These are phyloP conservation scores for Procambarus virginalis DNA, from an alignment of 1,140 invertebrate genomes.

Conservation along the genomic window DNA sequence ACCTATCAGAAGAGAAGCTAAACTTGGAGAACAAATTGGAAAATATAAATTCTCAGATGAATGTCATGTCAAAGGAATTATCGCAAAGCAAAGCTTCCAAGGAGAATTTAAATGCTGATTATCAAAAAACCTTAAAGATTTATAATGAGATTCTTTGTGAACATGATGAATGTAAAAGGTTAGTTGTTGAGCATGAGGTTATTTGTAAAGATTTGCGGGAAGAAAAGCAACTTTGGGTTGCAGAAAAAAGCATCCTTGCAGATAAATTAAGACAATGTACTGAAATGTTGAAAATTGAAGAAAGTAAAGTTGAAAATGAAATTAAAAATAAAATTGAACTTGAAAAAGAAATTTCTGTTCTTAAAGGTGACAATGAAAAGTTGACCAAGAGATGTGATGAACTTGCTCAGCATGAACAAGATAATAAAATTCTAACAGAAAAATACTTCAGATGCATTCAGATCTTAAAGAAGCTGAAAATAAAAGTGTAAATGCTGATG, in stretches of 20 bases:
- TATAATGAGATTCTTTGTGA: neutral
- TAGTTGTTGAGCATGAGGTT: neutral
- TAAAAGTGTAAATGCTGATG: neutral
- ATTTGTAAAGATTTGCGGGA: neutral
- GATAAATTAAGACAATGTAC: constrained; percentile 6
- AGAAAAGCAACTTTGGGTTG: neutral
- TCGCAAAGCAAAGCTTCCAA: neutral
- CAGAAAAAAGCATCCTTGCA: neutral
- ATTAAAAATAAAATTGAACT: neutral
- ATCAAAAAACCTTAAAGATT: neutral
- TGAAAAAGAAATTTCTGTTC: neutral
- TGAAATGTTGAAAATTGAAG: neutral
- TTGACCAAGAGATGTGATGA: neutral
- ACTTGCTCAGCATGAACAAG: constrained; percentile 10
- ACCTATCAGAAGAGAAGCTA: neutral
- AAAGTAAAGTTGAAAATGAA: neutral
- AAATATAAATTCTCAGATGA: neutral
- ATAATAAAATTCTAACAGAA: neutral
- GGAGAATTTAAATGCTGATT: neutral
- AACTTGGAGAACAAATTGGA: neutral
- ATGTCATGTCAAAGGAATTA: neutral
- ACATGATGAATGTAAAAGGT: neutral
- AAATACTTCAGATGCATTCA: neutral
- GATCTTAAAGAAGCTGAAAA: neutral
- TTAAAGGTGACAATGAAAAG: neutral